These are phyloP conservation scores for Drosophila fuyamai DNA, from an alignment of 1,140 invertebrate genomes.

Conservation along the genomic window DNA sequence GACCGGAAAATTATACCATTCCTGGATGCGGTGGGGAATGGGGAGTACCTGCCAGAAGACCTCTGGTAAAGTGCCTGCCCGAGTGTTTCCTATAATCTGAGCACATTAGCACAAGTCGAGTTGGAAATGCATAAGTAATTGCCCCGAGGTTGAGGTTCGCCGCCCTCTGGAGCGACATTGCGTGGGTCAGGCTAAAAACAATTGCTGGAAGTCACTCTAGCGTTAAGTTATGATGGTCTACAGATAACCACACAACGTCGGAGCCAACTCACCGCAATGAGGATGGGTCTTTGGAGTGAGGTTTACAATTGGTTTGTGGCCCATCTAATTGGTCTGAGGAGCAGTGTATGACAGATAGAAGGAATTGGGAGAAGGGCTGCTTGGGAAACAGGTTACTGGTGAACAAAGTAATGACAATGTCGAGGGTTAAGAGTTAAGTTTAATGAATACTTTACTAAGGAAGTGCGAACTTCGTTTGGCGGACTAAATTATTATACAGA, in stretches of 20 bases:
- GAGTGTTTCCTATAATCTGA: slow-evolving; percentile 67
- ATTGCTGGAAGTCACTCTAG: slow-evolving; percentile 68
- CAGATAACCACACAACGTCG: slow-evolving; percentile 49
- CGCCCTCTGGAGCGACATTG: slow-evolving; percentile 58
- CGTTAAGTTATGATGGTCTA: slow-evolving; percentile 71
- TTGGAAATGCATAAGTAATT: slow-evolving; percentile 67
- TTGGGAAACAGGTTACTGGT: slow-evolving; percentile 45
- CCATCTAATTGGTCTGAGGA: slow-evolving; percentile 51
- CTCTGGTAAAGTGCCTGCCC: slow-evolving; percentile 30
- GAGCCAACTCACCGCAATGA: slow-evolving; percentile 16
- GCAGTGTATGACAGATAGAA: not conserved
- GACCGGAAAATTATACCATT: slow-evolving; percentile 73
- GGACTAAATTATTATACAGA: not conserved
- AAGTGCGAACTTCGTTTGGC: slow-evolving; percentile 15
- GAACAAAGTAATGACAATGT: slow-evolving; percentile 7
- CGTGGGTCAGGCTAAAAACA: slow-evolving; percentile 72
- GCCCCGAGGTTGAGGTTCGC: slow-evolving; percentile 53
- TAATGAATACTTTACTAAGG: slow-evolving; percentile 11
- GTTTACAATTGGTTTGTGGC: slow-evolving; percentile 41
- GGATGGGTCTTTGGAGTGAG: not conserved
- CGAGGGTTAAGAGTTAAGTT: not conserved
- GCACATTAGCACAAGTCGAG: slow-evolving; percentile 73
- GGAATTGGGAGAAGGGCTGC: slow-evolving; percentile 21
- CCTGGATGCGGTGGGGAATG: slow-evolving; percentile 9
- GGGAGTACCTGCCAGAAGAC: slow-evolving; percentile 21